Evolutionary conservation across 2,888 invertebrate species (phyloP).

Genomic region (Thysanoteuthis rhombus): DNA sequence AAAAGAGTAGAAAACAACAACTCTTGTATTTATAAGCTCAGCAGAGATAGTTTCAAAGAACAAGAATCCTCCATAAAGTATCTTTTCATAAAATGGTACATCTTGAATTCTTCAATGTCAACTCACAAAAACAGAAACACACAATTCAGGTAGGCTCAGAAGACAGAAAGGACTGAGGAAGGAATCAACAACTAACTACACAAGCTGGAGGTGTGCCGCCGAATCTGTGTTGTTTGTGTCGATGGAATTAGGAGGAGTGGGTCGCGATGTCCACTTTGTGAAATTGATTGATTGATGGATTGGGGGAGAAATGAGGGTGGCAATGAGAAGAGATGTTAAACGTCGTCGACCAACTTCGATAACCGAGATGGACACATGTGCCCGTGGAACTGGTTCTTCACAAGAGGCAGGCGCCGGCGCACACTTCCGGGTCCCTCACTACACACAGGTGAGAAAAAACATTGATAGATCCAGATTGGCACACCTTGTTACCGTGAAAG

Average conservation of each 20-base stretch:
- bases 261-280: neutral
- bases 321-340: neutral
- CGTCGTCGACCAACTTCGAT: neutral
- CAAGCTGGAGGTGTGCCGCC: neutral
- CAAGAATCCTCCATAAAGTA: neutral
- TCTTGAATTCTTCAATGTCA: neutral
- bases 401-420: neutral
- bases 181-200: neutral
- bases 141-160: neutral
- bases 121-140: neutral
- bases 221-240: neutral
- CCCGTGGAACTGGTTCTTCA: neutral
- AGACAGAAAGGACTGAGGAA: no score
- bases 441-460: neutral
- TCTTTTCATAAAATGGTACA: neutral
- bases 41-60: neutral
- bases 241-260: neutral
- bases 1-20: neutral
- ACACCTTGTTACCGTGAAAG: neutral
- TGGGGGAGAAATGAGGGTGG: neutral
- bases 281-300: neutral
- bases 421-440: neutral
- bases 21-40: neutral
- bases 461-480: neutral
- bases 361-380: neutral